These are phyloP conservation scores for Andrena flavipes DNA, from an alignment of 2,888 invertebrate genomes.

Conservation along the genomic window DNA sequence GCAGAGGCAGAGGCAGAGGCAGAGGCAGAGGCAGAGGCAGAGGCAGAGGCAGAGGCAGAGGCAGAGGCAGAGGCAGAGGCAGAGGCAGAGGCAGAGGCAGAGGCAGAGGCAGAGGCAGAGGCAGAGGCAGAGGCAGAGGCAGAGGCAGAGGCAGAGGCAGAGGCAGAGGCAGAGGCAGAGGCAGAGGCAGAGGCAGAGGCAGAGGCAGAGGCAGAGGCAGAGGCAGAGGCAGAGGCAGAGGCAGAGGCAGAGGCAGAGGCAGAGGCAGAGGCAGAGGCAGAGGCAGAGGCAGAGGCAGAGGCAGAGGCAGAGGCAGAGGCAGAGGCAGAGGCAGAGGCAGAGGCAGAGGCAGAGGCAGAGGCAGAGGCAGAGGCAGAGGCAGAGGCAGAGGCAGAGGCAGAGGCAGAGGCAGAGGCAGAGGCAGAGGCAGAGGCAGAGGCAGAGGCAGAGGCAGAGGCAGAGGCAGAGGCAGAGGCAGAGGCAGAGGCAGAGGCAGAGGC, in stretches of 20 bases:
- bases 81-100: slow-evolving; percentile 34
- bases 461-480: slow-evolving; percentile 29
- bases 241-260: slow-evolving; percentile 24
- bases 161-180: slow-evolving; percentile 32
- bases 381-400: slow-evolving; percentile 19
- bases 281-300: slow-evolving; percentile 27
- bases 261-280: slow-evolving; percentile 18
- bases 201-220: slow-evolving; percentile 28
- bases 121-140: slow-evolving; percentile 34
- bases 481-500: slow-evolving; percentile 6
- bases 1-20: slow-evolving; percentile 29
- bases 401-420: slow-evolving; percentile 14
- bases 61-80: slow-evolving; percentile 6
- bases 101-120: slow-evolving; percentile 8
- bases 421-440: slow-evolving; percentile 29
- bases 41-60: slow-evolving; percentile 29
- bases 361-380: slow-evolving; percentile 25
- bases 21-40: slow-evolving; percentile 13
- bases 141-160: slow-evolving; percentile 11
- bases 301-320: slow-evolving; percentile 6
- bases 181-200: slow-evolving; percentile 13
- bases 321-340: slow-evolving; percentile 31
- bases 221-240: slow-evolving; percentile 17
- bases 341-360: neutral
- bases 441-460: slow-evolving; percentile 13